These are phyloP conservation scores for Catonia carolina DNA, from an alignment of 2,888 invertebrate species.

Conservation along the genomic window DNA sequence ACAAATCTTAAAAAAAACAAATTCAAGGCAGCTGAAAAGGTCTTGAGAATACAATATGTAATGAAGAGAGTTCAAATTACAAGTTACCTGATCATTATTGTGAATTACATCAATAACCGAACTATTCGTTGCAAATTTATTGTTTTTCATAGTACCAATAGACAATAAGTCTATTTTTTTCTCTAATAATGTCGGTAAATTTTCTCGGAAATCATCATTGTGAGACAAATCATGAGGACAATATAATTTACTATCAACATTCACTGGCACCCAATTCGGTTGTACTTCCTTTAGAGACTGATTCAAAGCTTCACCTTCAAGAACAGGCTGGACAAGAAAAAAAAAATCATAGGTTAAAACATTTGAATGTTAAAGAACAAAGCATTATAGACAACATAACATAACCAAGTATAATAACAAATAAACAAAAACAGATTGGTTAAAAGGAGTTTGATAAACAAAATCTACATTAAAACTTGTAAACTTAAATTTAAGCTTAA, in stretches of 20 bases:
- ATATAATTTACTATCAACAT: slow-evolving; percentile 50
- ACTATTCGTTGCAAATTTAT: neutral
- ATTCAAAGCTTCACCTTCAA: slow-evolving; percentile 43
- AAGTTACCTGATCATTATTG: neutral
- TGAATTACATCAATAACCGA: neutral
- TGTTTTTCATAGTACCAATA: too few relatives aligned
- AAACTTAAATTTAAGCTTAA: too few relatives aligned
- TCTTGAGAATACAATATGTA: too few relatives aligned
- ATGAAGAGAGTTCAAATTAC: too few relatives aligned
- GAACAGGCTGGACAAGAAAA: slow-evolving; percentile 44
- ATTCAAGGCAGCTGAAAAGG: too few relatives aligned
- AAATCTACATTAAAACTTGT: too few relatives aligned
- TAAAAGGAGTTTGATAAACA: too few relatives aligned
- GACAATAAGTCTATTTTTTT: slow-evolving; percentile 1
- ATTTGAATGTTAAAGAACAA: too few relatives aligned
- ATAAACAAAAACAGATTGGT: too few relatives aligned
- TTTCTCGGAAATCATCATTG: slow-evolving; percentile 48
- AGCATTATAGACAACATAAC: too few relatives aligned
- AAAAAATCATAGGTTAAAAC: slow-evolving; percentile 8
- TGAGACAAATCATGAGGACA: slow-evolving; percentile 57
- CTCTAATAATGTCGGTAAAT: slow-evolving; percentile 49
- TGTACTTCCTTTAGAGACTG: neutral
- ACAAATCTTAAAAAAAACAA: too few relatives aligned
- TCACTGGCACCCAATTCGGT: slow-evolving; percentile 22
- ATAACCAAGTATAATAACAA: too few relatives aligned